phyloP scores from a whole-genome alignment of 2,113 vertebrate species.

The Sterna hirundo region DNA sequence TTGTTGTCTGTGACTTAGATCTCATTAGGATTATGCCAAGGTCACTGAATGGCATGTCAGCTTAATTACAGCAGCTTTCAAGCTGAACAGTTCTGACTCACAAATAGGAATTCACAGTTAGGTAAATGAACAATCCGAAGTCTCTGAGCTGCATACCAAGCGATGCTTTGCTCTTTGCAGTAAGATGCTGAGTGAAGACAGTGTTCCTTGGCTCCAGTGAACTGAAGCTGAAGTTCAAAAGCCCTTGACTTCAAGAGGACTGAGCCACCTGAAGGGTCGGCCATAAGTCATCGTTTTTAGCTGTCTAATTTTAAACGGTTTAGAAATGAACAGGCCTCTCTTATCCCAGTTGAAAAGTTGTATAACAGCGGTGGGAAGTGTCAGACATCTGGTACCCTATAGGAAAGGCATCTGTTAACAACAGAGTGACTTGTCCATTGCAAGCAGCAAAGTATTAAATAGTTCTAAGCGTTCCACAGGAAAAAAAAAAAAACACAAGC shows the following conservation, averaged over 20 bases:
- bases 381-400: not conserved
- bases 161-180: not conserved
- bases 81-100: constrained; percentile 48
- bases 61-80: constrained; percentile 43
- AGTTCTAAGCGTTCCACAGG: not conserved
- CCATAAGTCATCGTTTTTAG: not conserved
- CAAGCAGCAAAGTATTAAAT: not conserved
- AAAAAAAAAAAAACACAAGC: too few species aligned
- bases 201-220: not conserved
- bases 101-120: constrained; percentile 44
- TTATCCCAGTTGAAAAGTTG: not conserved
- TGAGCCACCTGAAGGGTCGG: not conserved
- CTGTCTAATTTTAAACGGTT: not conserved
- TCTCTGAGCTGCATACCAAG: not conserved
- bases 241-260: not conserved
- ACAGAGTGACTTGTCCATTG: not conserved
- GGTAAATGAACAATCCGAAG: constrained; percentile 59
- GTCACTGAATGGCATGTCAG: constrained; percentile 55
- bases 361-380: not conserved
- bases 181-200: not conserved
- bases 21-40: constrained; percentile 68
- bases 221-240: not conserved
- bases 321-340: not conserved
- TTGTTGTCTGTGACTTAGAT: constrained; percentile 68
- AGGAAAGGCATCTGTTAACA: not conserved